Conservation (phyloP, 2,888 invertebrate species). For the Synergus umbraculus region DNA sequence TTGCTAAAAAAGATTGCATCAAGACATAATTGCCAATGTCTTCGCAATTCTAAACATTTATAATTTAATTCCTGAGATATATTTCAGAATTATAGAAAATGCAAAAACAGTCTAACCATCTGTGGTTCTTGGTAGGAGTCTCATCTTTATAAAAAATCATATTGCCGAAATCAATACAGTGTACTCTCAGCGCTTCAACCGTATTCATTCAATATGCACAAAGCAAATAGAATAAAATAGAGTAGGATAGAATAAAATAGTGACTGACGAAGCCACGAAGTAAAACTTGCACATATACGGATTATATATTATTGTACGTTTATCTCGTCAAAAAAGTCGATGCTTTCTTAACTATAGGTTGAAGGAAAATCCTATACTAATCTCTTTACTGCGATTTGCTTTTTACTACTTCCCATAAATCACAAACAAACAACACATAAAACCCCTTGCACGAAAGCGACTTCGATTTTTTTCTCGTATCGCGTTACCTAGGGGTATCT, state of each 20-base stretch:
- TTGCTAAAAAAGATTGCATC: background rate
- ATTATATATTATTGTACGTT: no score
- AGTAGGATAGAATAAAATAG: slow-evolving; percentile 26
- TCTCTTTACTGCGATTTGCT: background rate
- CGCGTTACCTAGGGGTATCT: no score
- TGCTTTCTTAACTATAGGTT: slow-evolving; percentile 5
- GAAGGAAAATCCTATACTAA: slow-evolving; percentile 21
- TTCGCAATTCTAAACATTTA: background rate
- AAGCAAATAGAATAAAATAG: slow-evolving; percentile 28
- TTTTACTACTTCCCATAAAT: slow-evolving; percentile 16
- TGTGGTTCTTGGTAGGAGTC: slow-evolving; percentile 65
- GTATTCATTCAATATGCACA: slow-evolving; percentile 25
- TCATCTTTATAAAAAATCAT: slow-evolving; percentile 70
- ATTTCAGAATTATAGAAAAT: background rate
- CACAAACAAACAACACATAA: background rate
- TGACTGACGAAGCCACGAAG: slow-evolving; percentile 7
- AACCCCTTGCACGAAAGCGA: background rate
- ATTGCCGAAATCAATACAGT: slow-evolving; percentile 69
- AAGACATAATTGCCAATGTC: background rate
- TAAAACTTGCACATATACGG: slow-evolving; percentile 20
- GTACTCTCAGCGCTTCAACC: background rate
- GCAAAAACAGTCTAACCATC: slow-evolving; percentile 67
- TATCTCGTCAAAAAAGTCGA: no score
- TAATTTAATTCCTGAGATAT: background rate
- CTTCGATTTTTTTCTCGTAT: background rate